Evolutionary conservation across 2,797 vertebrate species (phyloP).

Genomic region (Pantherophis alleghaniensis): DNA sequence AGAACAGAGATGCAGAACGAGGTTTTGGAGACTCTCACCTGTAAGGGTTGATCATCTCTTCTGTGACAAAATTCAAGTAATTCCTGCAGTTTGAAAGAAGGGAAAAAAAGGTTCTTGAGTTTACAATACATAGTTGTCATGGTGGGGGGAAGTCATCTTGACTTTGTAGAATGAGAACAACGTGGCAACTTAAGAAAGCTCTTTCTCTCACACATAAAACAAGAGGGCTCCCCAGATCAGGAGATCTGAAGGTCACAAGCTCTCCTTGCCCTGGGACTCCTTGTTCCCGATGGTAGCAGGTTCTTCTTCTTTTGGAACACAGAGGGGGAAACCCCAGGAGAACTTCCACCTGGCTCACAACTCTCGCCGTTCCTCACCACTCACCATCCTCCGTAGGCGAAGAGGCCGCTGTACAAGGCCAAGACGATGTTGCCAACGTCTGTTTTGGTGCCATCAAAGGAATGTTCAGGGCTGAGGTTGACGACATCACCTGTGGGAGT

Average conservation of each 20-base stretch:
- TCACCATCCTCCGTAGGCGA: conserved; percentile 97
- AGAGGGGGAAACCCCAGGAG: background rate
- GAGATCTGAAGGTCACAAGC: background rate
- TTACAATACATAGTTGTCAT: background rate
- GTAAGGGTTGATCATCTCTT: conserved; percentile 98
- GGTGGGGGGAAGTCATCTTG: rapidly evolving
- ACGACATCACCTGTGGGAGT: conserved; percentile 73
- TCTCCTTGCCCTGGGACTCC: background rate
- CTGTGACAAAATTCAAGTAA: conserved; percentile 97
- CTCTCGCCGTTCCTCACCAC: conserved; percentile 32
- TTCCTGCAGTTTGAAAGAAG: conserved; percentile 79
- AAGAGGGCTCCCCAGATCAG: background rate
- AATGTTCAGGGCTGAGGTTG: conserved; percentile 77
- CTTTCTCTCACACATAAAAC: background rate
- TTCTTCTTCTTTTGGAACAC: background rate
- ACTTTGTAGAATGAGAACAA: background rate
- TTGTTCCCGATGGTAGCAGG: background rate
- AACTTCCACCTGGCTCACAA: background rate
- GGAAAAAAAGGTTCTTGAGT: background rate
- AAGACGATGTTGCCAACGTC: conserved; percentile 90
- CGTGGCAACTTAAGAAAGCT: background rate
- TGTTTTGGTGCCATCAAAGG: conserved; percentile 83
- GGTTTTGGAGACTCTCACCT: conserved; percentile 74
- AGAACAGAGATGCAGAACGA: background rate
- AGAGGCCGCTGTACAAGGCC: conserved; percentile 93